phyloP scores from a whole-genome alignment of 2,797 vertebrate genomes.

The Hippopotamyrus pictus region DNA sequence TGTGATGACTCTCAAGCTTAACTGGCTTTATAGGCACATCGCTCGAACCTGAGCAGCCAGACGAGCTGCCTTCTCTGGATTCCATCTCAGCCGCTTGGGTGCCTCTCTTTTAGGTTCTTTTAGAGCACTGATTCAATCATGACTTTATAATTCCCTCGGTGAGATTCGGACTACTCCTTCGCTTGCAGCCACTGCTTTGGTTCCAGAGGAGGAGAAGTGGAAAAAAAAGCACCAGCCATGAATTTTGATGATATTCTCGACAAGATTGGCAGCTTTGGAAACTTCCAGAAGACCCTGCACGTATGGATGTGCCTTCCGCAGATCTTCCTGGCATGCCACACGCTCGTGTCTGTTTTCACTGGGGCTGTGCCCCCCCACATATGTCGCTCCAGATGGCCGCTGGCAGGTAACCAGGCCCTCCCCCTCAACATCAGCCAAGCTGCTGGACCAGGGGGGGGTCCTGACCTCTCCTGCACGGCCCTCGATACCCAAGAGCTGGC shows the following conservation, averaged over 20 bases:
- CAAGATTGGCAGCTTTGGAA: conserved; percentile 57
- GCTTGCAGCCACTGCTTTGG: neutral
- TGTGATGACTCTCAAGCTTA: conserved; percentile 23
- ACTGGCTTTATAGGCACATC: neutral
- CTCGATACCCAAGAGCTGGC: neutral
- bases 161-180: neutral
- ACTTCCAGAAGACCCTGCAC: conserved; percentile 60
- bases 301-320: conserved; percentile 62
- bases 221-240: conserved; percentile 30
- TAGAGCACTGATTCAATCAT: neutral
- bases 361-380: conserved; percentile 55
- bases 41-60: neutral
- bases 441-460: neutral
- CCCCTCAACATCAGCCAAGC: conserved; percentile 39
- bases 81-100: neutral
- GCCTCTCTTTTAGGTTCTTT: neutral
- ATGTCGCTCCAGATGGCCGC: conserved; percentile 37
- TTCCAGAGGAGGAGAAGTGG: conserved; percentile 21
- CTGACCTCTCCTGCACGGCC: conserved; percentile 31
- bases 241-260: conserved; percentile 56
- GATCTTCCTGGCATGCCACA: conserved; percentile 62
- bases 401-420: neutral
- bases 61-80: neutral
- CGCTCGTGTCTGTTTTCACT: conserved; percentile 59
- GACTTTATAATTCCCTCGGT: neutral